phyloP scores from a whole-genome alignment of 2,113 vertebrate genomes.

The Vulpes vulpes region DNA sequence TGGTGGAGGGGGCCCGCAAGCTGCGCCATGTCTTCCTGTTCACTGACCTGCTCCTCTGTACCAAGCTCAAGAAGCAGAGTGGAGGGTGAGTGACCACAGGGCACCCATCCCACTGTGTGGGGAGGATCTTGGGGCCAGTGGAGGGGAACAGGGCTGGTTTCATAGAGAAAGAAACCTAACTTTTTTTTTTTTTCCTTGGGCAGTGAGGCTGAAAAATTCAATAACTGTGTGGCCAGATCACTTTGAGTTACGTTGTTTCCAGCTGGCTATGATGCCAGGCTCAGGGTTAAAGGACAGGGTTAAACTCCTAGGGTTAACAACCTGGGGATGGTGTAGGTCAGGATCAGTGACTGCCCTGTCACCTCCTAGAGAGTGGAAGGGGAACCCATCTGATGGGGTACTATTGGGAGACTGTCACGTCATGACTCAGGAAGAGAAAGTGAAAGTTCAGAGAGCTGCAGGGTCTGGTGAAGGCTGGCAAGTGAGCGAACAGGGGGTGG shows the following conservation, averaged over 20 bases:
- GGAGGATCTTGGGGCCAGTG: neutral
- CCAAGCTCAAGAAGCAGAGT: conserved; percentile 97
- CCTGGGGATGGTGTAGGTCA: neutral
- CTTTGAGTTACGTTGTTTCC: neutral
- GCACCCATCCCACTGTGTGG: accelerated
- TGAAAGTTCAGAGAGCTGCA: neutral
- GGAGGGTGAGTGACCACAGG: conserved; percentile 90
- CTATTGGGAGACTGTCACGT: neutral
- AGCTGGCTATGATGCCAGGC: neutral
- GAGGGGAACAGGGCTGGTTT: neutral
- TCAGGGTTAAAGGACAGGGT: neutral
- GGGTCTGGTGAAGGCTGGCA: neutral
- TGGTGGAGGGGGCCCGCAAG: conserved; percentile 96
- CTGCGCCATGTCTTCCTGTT: conserved; percentile 98
- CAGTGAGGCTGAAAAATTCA: neutral
- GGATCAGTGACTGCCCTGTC: neutral
- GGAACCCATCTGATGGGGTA: neutral
- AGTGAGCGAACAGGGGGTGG: accelerated
- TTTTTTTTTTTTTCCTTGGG: neutral
- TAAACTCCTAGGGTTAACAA: neutral
- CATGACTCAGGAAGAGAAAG: neutral
- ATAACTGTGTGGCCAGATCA: neutral
- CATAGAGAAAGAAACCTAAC: neutral
- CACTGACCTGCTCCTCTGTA: conserved; percentile 96
- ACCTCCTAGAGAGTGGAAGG: neutral